Evolutionary conservation across 2,797 vertebrate species (phyloP).

Genomic region (Mastacembelus armatus): DNA sequence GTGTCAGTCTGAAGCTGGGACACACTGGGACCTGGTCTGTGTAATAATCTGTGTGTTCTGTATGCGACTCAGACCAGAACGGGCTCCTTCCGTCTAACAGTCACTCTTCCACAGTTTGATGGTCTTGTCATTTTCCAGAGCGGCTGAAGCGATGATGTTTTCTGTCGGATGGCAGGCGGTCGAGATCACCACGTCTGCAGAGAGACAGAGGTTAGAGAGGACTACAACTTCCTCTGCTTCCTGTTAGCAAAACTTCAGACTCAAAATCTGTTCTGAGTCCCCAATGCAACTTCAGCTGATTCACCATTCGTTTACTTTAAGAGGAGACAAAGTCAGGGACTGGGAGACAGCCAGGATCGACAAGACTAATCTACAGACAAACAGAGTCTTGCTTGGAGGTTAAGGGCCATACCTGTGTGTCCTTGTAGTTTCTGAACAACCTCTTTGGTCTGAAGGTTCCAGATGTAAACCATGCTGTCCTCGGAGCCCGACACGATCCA

Average conservation of each 20-base stretch:
- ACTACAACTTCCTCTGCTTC: not conserved
- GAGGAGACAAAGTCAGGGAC: not conserved
- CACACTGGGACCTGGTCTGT: not conserved
- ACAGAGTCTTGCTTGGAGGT: not conserved
- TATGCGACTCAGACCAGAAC: not conserved
- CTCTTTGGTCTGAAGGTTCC: constrained; percentile 92
- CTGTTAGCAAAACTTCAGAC: not conserved
- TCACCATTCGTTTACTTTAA: no score
- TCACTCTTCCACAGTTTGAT: constrained; percentile 96
- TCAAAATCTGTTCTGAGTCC: not conserved
- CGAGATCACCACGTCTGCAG: constrained; percentile 91
- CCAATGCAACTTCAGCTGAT: no score
- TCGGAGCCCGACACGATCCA: constrained; percentile 91
- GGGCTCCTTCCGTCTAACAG: constrained; percentile 80
- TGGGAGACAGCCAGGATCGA: no score
- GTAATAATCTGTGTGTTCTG: not conserved
- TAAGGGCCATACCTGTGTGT: constrained; percentile 84
- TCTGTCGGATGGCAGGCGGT: constrained; percentile 95
- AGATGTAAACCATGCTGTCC: constrained; percentile 90
- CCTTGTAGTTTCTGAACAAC: constrained; percentile 91
- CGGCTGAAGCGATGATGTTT: constrained; percentile 93
- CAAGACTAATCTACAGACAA: no score
- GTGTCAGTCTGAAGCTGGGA: not conserved
- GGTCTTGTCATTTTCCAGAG: constrained; percentile 95
- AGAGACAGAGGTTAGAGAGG: not conserved